Percentiles rank a stretch among this genome's conserved stretches.
Conservation (phyloP, 2,113 vertebrate species). For the Rhea americana region DNA sequence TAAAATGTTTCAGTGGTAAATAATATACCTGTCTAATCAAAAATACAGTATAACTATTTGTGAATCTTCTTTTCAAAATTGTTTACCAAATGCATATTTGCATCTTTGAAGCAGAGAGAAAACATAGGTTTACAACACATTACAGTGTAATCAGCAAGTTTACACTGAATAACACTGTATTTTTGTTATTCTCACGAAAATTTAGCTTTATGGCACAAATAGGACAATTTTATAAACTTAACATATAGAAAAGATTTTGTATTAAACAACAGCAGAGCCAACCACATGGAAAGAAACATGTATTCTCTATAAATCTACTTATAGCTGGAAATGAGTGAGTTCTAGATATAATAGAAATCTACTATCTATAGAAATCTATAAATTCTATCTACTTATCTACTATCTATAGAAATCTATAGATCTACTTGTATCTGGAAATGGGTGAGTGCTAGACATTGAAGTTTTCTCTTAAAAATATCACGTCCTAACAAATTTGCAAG, state of each 20-base stretch:
- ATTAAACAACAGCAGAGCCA: not conserved
- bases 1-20: not conserved
- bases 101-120: not conserved
- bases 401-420: not conserved
- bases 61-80: not conserved
- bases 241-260: not conserved
- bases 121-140: not conserved
- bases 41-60: not conserved
- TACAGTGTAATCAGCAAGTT: not conserved
- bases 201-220: not conserved
- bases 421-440: not conserved
- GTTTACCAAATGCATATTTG: not conserved
- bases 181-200: not conserved
- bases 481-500: not conserved
- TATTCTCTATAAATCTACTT: not conserved
- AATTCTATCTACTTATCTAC: too few species aligned
- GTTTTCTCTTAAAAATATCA: not conserved
- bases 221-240: not conserved
- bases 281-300: not conserved
- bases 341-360: not conserved
- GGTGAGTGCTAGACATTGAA: not conserved
- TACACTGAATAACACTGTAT: not conserved
- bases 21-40: not conserved
- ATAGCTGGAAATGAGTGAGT: not conserved
- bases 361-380: too few species aligned